Evolutionary conservation across 2,113 vertebrate genomes (phyloP).

Genomic region (Sclerurus mexicanus): DNA sequence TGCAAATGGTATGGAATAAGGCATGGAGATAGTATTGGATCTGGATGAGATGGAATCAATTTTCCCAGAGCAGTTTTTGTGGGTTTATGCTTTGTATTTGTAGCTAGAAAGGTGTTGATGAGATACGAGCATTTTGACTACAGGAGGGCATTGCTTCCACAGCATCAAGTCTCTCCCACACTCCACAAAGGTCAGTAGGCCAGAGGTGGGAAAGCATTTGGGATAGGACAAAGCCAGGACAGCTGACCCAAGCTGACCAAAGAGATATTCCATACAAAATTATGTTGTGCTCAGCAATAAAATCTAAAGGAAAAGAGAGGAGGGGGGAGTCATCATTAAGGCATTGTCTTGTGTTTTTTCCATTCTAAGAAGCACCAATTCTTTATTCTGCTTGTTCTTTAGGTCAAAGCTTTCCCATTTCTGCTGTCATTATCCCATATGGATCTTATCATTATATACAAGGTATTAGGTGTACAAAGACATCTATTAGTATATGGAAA

Average conservation of each 20-base stretch:
- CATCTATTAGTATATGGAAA: neutral
- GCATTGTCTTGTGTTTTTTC: neutral
- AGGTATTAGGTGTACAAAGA: neutral
- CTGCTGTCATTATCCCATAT: neutral
- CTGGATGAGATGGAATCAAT: neutral
- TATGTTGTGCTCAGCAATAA: neutral
- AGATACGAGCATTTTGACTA: neutral
- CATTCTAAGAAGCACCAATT: neutral
- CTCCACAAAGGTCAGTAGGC: neutral
- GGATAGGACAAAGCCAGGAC: neutral
- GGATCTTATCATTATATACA: neutral
- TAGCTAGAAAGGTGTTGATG: neutral
- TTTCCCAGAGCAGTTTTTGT: neutral
- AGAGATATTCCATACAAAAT: neutral
- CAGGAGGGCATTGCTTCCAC: neutral
- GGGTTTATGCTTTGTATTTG: neutral
- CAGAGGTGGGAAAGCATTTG: neutral
- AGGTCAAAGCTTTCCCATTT: neutral
- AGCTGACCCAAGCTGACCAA: neutral
- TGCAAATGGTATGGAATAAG: neutral
- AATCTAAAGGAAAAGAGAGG: neutral
- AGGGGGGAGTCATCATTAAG: neutral
- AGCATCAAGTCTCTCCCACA: neutral
- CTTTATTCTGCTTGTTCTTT: neutral
- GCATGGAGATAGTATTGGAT: too few species aligned